Evolutionary conservation across 2,113 vertebrate species (phyloP).

Genomic region (Lampris megalopsis): DNA sequence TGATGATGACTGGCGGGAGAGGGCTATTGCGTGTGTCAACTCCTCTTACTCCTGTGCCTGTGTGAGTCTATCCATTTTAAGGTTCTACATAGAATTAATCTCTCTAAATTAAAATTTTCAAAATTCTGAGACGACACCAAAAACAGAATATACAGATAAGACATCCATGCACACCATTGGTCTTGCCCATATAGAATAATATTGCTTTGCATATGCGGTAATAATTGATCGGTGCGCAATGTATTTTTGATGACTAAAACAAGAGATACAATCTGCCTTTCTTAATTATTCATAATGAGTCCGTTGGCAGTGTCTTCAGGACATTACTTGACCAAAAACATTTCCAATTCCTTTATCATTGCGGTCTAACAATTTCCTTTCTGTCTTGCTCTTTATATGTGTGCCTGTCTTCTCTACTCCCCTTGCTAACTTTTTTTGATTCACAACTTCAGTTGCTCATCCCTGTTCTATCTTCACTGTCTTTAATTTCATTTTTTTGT

Average conservation of each 20-base stretch:
- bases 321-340: neutral
- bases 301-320: neutral
- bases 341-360: neutral
- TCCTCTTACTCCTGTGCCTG: too few relatives aligned
- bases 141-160: too few relatives aligned
- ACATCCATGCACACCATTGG: too few relatives aligned
- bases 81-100: too few relatives aligned
- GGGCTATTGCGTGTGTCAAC: too few relatives aligned
- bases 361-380: neutral
- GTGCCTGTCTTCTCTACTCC: neutral
- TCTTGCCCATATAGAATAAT: too few relatives aligned
- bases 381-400: neutral
- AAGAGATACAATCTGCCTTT: neutral
- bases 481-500: neutral
- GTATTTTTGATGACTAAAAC: neutral
- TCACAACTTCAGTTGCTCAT: neutral
- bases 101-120: too few relatives aligned
- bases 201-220: too few relatives aligned
- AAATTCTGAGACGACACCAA: too few relatives aligned
- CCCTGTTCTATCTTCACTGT: neutral
- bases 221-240: too few relatives aligned
- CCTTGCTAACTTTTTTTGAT: conserved; percentile 9
- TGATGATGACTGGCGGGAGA: too few relatives aligned
- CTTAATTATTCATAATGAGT: neutral
- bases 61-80: too few relatives aligned